Percentiles rank a stretch among this genome's conserved stretches.
Conservation (phyloP, 2,113 vertebrate genomes). For the Halcyon senegalensis region DNA sequence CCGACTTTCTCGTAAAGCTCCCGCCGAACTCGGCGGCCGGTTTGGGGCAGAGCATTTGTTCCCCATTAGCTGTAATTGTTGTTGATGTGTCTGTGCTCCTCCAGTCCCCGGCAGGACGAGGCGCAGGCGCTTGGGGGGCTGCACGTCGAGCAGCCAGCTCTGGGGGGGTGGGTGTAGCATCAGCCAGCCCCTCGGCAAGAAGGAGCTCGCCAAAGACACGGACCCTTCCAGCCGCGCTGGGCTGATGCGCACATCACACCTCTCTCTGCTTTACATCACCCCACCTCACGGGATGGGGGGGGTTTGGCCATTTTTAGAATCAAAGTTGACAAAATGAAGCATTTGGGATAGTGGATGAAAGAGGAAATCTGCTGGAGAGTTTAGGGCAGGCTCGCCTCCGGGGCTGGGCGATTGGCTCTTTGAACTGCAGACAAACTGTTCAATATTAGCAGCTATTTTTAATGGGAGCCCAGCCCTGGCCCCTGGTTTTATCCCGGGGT, state of each 20-base stretch:
- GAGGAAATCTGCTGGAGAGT: neutral
- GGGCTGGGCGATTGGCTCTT: neutral
- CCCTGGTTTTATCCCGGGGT: neutral
- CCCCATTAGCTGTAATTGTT: neutral
- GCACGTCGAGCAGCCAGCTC: neutral
- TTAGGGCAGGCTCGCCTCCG: neutral
- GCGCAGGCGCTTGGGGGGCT: neutral
- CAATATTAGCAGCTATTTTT: neutral
- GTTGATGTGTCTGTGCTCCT: neutral
- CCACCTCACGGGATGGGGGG: neutral
- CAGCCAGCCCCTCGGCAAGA: neutral
- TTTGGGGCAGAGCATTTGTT: neutral
- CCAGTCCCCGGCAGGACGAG: neutral
- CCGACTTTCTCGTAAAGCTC: neutral
- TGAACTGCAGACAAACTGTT: neutral
- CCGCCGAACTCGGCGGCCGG: neutral
- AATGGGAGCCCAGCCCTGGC: neutral
- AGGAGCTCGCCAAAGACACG: rapidly evolving
- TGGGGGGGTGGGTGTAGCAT: neutral
- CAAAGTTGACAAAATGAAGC: neutral
- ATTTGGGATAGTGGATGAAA: neutral
- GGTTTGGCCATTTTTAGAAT: neutral
- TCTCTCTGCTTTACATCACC: slow-evolving; percentile 2
- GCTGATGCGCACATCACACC: neutral
- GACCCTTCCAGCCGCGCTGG: neutral